Base-by-base conservation (phyloP, 2,797 vertebrate species). In the Falco berigora region DNA sequence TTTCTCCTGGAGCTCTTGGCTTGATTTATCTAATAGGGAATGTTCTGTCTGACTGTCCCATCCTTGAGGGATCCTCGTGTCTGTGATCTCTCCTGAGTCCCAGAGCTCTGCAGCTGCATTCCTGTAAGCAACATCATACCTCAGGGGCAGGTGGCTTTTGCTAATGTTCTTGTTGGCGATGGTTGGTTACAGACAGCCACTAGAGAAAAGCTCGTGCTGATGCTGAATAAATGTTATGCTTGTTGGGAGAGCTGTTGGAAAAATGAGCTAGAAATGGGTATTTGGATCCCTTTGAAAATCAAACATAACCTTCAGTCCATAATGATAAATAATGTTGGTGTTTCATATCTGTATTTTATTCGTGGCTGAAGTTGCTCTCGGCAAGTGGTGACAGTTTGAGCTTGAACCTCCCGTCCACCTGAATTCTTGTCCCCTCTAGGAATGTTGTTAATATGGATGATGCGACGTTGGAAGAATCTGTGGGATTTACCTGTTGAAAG, bases 331-430 rank as follows among this genome's bases (percentile, higher is more conserved):
- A 63, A 25, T 22, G 34, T 16, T 76, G 73, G 59, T 76, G 36
- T 76, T 86, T 75, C 80, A 79, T 56, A 55, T 76, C 88, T 73
- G 73, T 95, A 16, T 81, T 84, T 90, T 34, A 73, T 50, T 49
- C 15, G 5, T 49, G 83, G 34, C 64, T 88, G 66, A 82, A n/a
- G 46, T 21, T 79, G 53, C 61, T 92, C 61, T 95, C 92, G 77
- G 88, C 90, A 67, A 94, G 55, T 10, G 46, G 52, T 52, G 67
- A 12, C 5, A 1, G 16, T 22, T 30, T 49, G 49, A 87, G 84
- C 78, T 92, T 67, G 52, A 72, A 67, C 38, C 36, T 71, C 28
- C 12, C 38, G 69, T 38, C 86, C 92, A 36, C n/a, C 27, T 38
- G 22, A 2, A 14, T n/a, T 82, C 55, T 27, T 16, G 6, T 63